phyloP scores from a whole-genome alignment of 2,113 vertebrate species.

The Drymodes brunneopygia region DNA sequence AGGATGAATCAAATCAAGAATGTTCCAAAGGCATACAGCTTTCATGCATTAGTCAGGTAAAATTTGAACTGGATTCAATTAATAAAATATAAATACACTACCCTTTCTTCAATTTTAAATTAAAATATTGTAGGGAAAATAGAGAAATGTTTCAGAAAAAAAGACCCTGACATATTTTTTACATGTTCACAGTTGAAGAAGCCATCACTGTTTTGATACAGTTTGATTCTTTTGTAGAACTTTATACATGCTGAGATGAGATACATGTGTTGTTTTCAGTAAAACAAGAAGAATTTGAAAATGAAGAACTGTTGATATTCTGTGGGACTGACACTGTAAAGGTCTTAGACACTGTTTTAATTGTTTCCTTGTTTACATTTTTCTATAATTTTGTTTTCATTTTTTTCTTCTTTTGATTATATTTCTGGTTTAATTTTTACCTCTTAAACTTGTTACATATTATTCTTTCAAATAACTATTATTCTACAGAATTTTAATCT shows the following conservation, averaged over 20 bases:
- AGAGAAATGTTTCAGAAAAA: not conserved
- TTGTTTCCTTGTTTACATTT: not conserved
- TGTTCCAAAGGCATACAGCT: not conserved
- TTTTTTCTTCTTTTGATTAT: not conserved
- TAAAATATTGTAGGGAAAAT: not conserved
- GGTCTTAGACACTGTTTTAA: not conserved
- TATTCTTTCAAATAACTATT: not conserved
- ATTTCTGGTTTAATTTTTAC: not conserved
- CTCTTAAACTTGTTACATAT: not conserved
- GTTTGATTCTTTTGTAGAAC: not conserved
- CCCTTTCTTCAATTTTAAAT: not conserved
- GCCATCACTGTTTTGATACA: not conserved
- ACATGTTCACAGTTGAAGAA: not conserved
- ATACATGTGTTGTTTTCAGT: not conserved
- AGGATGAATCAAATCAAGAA: not conserved
- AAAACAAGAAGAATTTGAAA: not conserved
- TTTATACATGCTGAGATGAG: not conserved
- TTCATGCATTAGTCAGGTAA: not conserved
- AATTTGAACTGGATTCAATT: accelerated
- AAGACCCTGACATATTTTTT: accelerated
- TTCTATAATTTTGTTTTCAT: not conserved
- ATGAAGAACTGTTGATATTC: not conserved
- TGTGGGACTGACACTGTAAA: not conserved
- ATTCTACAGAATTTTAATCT: not conserved
- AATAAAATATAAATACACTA: not conserved